These are phyloP conservation scores for Neogale vison DNA, from an alignment of 2,113 vertebrate genomes.

Conservation along the genomic window DNA sequence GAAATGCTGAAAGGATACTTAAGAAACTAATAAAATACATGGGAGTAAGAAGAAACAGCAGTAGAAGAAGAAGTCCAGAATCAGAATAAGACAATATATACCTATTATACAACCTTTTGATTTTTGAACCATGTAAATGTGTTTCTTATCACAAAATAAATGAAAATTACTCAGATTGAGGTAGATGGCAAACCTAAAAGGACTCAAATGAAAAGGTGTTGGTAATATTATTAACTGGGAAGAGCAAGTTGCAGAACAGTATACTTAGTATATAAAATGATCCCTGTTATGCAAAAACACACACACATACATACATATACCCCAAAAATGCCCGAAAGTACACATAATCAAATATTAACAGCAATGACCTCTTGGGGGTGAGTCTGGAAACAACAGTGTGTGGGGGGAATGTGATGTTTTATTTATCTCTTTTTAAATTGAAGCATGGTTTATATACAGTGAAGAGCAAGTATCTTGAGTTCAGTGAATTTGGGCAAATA, in stretches of 20 bases:
- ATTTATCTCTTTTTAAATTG: constrained; percentile 20
- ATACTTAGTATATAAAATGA: not conserved
- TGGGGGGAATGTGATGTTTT: not conserved
- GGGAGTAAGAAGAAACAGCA: not conserved
- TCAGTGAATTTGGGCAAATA: not conserved
- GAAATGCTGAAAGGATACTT: not conserved
- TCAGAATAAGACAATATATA: not conserved
- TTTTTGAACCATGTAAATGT: constrained; percentile 11
- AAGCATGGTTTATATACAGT: not conserved
- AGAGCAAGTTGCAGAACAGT: not conserved
- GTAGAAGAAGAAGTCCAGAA: not conserved
- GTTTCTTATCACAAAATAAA: not conserved
- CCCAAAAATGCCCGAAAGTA: not conserved
- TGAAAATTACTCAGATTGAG: constrained; percentile 2
- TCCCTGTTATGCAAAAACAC: not conserved
- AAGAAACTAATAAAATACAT: not conserved
- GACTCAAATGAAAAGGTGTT: not conserved
- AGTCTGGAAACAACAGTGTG: not conserved
- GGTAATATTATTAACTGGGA: constrained; percentile 12
- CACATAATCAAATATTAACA: not conserved
- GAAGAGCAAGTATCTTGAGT: not conserved
- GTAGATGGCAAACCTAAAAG: not conserved
- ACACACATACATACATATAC: not conserved
- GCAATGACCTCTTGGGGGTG: not conserved
- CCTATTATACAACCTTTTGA: not conserved